Evolutionary conservation across 2,888 invertebrate species (phyloP), one percentile per base, ranked within the genome.

Genomic region (Drosophila borealis): DNA sequence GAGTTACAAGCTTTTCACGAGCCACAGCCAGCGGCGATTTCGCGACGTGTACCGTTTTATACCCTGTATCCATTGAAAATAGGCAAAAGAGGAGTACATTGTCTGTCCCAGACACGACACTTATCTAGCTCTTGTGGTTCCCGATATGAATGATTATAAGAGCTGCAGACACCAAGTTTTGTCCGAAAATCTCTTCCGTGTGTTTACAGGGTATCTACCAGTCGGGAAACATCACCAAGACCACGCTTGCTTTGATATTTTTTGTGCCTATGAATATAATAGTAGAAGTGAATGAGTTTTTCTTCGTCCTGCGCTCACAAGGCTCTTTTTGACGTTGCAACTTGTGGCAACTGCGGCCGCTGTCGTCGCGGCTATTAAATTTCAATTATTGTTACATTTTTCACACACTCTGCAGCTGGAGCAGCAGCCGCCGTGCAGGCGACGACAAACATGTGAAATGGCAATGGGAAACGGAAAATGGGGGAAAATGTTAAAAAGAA

Each of bases 351-450:
- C 62, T 60, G 78, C 17, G 70, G 69, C 63, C 44, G 61, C 82
- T 83, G 85, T 83, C 88, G 80, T 65, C 78, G 77, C 61, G 70
- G 81, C 88, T 88, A 86, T 86, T 86, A 88, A 88, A 86, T 88
- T 86, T 86, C 86, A 86, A 86, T 86, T 88, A 86, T 86, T 86
- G 81, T 85, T 86, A 85, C 82, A 88, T 88, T 81, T 88, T 79
- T 85, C 84, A 85, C 80, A 84, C 80, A 87, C 76, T 17, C 70
- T 41, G 51, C 75, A 62, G 53, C 50, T 36, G 62, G 37, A 53
- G n/a, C 41, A 11, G 50, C 46, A 36, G 49, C 56, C 53, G 76
- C 56, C 19, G 51, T 48, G 25, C 72, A 48, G 61, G 49, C 66
- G 66, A 63, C 63, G 63, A 78, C 70, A 70, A 46, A 44, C 50